Conservation (phyloP, 2,888 invertebrate species). For the Homarus gammarus region DNA sequence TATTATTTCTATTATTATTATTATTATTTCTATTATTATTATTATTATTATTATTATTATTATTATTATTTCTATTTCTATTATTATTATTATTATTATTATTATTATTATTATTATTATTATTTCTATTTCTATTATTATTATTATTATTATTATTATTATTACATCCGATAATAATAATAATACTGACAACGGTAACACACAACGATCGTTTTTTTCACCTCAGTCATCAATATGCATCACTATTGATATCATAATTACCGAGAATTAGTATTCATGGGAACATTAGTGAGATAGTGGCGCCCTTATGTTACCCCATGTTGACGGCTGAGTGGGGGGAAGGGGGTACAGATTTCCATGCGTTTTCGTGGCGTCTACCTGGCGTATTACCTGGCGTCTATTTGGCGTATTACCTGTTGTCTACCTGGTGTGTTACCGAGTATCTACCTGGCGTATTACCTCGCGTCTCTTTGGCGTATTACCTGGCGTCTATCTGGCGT, state of each 20-base stretch:
- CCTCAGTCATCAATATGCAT: conserved; percentile 8
- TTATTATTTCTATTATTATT: neutral
- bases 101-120: neutral
- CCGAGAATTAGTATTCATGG: conserved; percentile 41
- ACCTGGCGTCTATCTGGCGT: no score
- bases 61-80: neutral
- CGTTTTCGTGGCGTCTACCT: no score
- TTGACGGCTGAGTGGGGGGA: neutral
- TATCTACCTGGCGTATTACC: no score
- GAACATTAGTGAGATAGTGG: conserved; percentile 26
- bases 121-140: neutral
- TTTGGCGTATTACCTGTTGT: no score
- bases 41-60: neutral
- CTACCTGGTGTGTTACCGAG: no score
- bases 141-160: no score
- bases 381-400: no score
- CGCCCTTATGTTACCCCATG: neutral
- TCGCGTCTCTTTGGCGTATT: no score
- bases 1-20: neutral
- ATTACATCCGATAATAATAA: no score
- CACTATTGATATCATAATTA: conserved; percentile 24
- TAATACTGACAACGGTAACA: neutral
- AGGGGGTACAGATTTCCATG: no score
- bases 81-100: no score
- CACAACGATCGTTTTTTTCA: neutral